Percentiles rank a stretch among this genome's conserved stretches.
phyloP scores from a whole-genome alignment of 2,113 vertebrate genomes.

The Malurus melanocephalus region DNA sequence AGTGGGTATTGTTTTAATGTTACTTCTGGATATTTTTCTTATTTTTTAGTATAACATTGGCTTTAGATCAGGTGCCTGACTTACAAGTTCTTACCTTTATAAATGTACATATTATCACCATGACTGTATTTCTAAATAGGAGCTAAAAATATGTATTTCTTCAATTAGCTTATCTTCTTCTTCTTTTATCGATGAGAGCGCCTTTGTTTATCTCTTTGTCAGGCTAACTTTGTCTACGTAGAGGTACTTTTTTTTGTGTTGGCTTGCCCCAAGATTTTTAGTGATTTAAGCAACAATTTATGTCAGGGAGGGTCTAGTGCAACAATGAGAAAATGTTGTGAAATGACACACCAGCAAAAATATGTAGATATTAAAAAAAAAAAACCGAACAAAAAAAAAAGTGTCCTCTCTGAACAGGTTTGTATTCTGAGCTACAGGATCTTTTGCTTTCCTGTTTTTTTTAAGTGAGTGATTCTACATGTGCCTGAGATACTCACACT shows the following conservation, averaged over 20 bases:
- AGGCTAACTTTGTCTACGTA: not conserved
- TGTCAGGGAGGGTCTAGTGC: not conserved
- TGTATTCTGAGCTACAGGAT: not conserved
- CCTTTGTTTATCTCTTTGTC: not conserved
- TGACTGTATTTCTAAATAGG: not conserved
- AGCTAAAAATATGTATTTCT: not conserved
- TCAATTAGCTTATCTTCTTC: not conserved
- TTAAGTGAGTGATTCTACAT: not conserved
- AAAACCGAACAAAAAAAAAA: no score
- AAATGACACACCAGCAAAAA: not conserved
- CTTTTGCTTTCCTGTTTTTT: not conserved
- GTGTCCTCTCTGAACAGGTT: not conserved
- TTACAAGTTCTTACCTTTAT: not conserved
- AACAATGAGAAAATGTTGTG: not conserved
- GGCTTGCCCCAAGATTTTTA: not conserved
- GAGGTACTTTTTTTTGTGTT: not conserved
- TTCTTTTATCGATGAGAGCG: not conserved
- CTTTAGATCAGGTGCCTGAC: not conserved
- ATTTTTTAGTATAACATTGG: not conserved
- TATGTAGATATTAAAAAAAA: not conserved
- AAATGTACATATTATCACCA: not conserved
- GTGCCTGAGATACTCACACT: fast-evolving
- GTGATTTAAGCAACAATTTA: not conserved
- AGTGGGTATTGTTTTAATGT: not conserved
- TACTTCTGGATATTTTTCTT: not conserved